Percentiles rank a stretch among this genome's conserved stretches.
Evolutionary conservation across 64 coral and sea anemone genomes (phyloP).

Genomic region (Anthopleura sola): DNA sequence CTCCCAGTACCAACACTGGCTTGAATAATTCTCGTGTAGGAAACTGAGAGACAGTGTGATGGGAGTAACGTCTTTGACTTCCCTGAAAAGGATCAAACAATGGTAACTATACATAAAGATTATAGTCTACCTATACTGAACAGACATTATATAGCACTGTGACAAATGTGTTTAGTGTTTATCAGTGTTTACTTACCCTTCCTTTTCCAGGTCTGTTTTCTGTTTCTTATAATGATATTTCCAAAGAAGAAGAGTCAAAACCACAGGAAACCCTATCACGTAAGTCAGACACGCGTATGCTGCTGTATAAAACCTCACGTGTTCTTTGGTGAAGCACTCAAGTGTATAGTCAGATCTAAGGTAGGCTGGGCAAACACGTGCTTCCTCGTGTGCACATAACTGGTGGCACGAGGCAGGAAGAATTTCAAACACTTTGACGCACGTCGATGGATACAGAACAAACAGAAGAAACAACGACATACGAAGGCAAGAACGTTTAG

Average conservation of each 20-base stretch:
- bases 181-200: background rate
- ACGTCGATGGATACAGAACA: conserved; percentile 26
- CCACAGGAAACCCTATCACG: conserved; percentile 12
- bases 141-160: too few species aligned
- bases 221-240: background rate
- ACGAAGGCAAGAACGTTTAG: background rate
- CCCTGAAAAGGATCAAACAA: background rate
- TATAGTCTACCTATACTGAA: background rate
- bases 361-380: background rate
- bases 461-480: conserved; percentile 20
- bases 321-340: background rate
- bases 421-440: conserved; percentile 14
- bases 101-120: background rate
- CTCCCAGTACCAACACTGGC: conserved; percentile 32
- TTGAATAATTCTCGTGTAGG: conserved; percentile 33
- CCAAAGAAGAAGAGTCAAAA: background rate
- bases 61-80: background rate
- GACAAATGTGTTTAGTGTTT: too few species aligned
- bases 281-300: conserved; percentile 11
- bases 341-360: conserved; percentile 17
- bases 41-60: conserved; percentile 1
- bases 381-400: background rate
- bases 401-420: conserved; percentile 34
- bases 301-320: background rate
- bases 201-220: too few species aligned